A percentile compares a stretch with the other conserved stretches of the same genome.
Evolutionary conservation across 1,140 invertebrate genomes (phyloP).

Genomic region (Pogonomyrmex barbatus): DNA sequence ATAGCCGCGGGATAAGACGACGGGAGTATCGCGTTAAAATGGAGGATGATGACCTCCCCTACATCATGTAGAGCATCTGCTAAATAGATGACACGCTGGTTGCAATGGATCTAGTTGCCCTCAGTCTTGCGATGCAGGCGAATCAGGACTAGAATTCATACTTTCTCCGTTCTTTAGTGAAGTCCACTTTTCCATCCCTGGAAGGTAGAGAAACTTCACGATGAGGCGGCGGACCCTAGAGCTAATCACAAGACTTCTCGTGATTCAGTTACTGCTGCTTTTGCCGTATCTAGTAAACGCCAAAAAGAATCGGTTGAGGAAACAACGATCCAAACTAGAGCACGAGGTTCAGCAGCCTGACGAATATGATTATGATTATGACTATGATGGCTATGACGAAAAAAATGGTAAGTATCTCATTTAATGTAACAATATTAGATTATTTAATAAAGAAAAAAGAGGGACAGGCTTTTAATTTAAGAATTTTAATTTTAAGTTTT

Average conservation of each 20-base stretch:
- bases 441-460: background rate
- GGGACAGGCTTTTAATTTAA: background rate
- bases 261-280: conserved; percentile 63
- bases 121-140: conserved; percentile 77
- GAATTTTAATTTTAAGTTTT: no score
- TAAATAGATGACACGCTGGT: conserved; percentile 79
- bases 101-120: conserved; percentile 78
- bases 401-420: conserved; percentile 75
- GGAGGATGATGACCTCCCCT: conserved; percentile 80
- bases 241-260: conserved; percentile 61
- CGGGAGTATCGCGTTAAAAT: conserved; percentile 69
- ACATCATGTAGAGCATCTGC: conserved; percentile 73
- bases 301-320: conserved; percentile 65
- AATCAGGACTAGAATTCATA: conserved; percentile 68
- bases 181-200: conserved; percentile 14
- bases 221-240: conserved; percentile 67
- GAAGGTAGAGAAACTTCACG: conserved; percentile 24
- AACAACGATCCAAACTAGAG: conserved; percentile 71
- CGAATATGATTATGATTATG: conserved; percentile 77
- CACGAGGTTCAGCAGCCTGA: conserved; percentile 69
- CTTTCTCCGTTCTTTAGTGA: conserved; percentile 8
- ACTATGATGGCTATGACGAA: conserved; percentile 80
- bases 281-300: conserved; percentile 53
- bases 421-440: background rate
- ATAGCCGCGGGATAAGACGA: conserved; percentile 57